phyloP scores from a whole-genome alignment of 2,888 invertebrate species.

The Drosophila quinaria region DNA sequence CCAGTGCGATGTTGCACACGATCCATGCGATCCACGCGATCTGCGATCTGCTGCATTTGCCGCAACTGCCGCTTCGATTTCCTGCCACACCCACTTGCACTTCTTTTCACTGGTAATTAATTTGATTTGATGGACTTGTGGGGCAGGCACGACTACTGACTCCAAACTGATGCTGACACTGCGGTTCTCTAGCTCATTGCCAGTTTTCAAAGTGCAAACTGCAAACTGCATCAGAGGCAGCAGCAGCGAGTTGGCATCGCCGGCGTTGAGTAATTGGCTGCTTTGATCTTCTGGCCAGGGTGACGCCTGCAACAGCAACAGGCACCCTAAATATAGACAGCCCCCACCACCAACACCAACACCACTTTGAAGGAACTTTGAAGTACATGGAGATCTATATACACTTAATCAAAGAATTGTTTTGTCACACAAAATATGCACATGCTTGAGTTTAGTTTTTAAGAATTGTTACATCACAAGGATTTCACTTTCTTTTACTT shows the following conservation, averaged over 20 bases:
- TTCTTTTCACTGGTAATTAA: conserved; percentile 65
- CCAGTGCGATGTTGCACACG: conserved; percentile 12
- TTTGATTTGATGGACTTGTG: conserved; percentile 60
- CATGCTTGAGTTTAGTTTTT: neutral
- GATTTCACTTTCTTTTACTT: neutral
- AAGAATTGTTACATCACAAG: too few species aligned
- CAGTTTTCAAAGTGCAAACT: conserved; percentile 71
- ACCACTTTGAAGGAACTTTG: conserved; percentile 51
- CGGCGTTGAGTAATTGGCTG: conserved; percentile 77
- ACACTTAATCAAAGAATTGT: neutral
- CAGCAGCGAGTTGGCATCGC: conserved; percentile 28
- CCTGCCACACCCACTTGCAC: conserved; percentile 69
- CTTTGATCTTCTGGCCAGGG: conserved; percentile 71
- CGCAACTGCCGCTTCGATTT: conserved; percentile 63
- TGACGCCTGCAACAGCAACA: conserved; percentile 47
- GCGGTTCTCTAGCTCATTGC: conserved; percentile 78
- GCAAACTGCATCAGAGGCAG: conserved; percentile 13
- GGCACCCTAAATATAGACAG: conserved; percentile 61
- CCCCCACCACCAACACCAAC: neutral
- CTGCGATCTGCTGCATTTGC: conserved; percentile 49
- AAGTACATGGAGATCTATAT: conserved; percentile 43
- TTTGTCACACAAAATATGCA: neutral
- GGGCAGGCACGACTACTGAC: neutral
- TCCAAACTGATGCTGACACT: conserved; percentile 18
- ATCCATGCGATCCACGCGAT: neutral